These are phyloP conservation scores for Bos javanicus DNA, from an alignment of 2,113 vertebrate genomes.

Conservation along the genomic window DNA sequence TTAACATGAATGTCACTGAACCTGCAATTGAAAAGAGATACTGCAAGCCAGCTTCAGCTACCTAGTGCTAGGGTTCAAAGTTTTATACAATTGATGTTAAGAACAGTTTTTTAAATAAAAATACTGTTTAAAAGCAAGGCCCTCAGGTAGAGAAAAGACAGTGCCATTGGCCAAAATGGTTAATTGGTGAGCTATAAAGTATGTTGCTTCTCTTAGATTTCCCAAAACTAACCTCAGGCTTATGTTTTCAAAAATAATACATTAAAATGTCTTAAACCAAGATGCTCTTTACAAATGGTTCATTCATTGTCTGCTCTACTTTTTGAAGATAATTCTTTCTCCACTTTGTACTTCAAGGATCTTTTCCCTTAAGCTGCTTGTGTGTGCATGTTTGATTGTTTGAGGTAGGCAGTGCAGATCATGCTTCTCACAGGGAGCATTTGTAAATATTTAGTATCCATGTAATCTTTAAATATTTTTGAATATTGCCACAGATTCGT, in stretches of 20 bases:
- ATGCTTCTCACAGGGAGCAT: background rate
- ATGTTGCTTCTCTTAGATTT: background rate
- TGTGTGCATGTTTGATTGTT: background rate
- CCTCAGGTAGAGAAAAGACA: background rate
- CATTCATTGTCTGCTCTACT: background rate
- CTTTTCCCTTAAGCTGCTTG: background rate
- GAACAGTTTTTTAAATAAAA: background rate
- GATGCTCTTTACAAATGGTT: background rate
- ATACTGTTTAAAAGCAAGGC: background rate
- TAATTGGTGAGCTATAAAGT: background rate
- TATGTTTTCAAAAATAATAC: constrained; percentile 30
- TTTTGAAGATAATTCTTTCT: background rate
- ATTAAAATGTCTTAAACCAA: background rate
- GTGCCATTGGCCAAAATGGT: background rate
- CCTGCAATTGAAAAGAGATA: background rate
- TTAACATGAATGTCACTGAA: background rate
- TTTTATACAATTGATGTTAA: background rate
- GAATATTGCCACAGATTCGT: background rate
- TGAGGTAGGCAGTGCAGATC: background rate
- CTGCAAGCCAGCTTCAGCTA: background rate
- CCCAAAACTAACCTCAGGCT: background rate
- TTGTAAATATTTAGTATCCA: background rate
- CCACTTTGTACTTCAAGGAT: background rate
- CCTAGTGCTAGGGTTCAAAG: background rate
- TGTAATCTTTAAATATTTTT: background rate